Base-by-base conservation (phyloP, 2,888 invertebrate species). In the Miltochrista miniata region DNA sequence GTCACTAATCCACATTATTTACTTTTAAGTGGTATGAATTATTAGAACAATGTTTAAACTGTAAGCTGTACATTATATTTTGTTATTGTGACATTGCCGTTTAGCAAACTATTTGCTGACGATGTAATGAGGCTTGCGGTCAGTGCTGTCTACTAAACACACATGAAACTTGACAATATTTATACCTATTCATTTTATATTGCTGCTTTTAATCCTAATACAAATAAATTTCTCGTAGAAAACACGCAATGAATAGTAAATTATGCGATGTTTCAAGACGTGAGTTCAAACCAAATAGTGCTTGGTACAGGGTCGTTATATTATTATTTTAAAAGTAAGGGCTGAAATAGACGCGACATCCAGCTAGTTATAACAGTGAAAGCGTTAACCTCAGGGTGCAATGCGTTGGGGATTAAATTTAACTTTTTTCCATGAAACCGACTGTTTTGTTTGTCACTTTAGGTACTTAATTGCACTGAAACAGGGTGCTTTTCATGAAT, bases 291-390 rank as follows among this genome's bases (percentile, higher is more conserved):
- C 34, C 13, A 34, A 29, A 18, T 11, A 29, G 18, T 11, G 5
- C 1, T 5, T 48, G 46, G 54, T 54, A 48, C 31, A 31, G 47
- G 65, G 61, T 72, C 60, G 70, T 72, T 73, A 70, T 72, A 65
- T 72, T 73, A 70, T 72, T 64, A 72, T 72, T 70, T 69, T 51
- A 50, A 60, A 66, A 72, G 61, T 65, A 59, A 58, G 53, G 63
- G 61, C 33, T 15, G 63, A 51, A 57, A 58, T 60, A 64, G 62
- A 54, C 24, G 59, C 61, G 61, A 54, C 39, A 60, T 62, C 46
- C 43, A 49, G 55, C 68, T 74, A 68, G 68, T 71, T 64, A 63
- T 52, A 59, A 67, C 68, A 65, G 66, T 64, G 52, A 49, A 60
- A 66, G 59, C 45, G 59, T 59, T 63, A 64, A 64, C 59, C 62